Conservation (phyloP, 2,797 vertebrate genomes). For the Rhabdophis nuchalis region DNA sequence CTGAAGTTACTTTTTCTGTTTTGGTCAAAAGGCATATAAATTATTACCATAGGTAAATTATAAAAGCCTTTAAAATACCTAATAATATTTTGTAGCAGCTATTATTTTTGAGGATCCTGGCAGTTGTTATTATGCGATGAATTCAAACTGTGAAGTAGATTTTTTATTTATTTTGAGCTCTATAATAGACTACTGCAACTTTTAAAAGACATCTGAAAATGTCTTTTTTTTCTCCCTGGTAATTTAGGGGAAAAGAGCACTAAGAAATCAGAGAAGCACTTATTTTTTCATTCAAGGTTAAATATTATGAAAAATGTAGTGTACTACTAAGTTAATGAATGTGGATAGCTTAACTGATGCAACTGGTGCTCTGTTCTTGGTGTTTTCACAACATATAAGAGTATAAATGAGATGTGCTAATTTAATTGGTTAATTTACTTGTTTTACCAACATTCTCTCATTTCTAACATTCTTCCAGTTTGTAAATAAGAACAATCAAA, state of each 20-base stretch:
- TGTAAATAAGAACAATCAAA: slow-evolving; percentile 25
- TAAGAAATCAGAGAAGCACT: not conserved
- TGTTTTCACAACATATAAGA: not conserved
- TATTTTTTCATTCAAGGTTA: not conserved
- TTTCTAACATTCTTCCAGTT: slow-evolving; percentile 1
- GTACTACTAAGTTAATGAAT: not conserved
- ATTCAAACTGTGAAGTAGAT: not conserved
- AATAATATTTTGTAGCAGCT: not conserved
- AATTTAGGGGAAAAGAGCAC: not conserved
- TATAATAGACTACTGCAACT: not conserved
- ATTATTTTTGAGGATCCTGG: slow-evolving; percentile 22
- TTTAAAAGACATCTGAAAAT: not conserved
- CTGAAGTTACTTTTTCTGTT: slow-evolving; percentile 6
- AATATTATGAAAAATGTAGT: not conserved
- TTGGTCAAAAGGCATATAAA: not conserved
- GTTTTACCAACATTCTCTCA: slow-evolving; percentile 15
- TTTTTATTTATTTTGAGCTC: not conserved
- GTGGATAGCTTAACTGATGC: not conserved
- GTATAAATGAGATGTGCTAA: not conserved
- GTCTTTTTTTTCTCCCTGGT: rapidly evolving
- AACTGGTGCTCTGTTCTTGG: not conserved
- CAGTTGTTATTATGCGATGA: slow-evolving; percentile 4
- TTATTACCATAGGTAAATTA: not conserved
- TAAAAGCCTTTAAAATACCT: not conserved
- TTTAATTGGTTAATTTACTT: not conserved